Evolutionary conservation across 2,797 vertebrate genomes (phyloP).

Genomic region (Sciurus carolinensis): DNA sequence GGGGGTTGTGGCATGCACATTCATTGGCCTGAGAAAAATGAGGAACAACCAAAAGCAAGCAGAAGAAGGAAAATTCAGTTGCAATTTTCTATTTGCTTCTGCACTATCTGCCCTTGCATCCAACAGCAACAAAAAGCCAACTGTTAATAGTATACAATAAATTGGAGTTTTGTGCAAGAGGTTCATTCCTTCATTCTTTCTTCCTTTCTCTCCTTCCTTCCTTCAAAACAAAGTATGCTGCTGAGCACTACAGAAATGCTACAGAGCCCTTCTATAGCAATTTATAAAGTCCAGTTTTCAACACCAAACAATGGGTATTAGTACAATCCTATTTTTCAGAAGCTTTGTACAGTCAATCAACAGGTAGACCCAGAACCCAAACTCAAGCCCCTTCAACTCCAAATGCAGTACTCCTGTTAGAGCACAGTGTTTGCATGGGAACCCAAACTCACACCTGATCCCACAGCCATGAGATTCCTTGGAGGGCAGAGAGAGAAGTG

Average conservation of each 20-base stretch:
- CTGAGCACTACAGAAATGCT: not conserved
- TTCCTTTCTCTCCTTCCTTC: not conserved
- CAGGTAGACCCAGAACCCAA: not conserved
- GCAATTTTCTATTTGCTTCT: not conserved
- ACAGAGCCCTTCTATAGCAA: not conserved
- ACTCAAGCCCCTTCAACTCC: not conserved
- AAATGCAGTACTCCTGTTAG: not conserved
- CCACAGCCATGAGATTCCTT: not conserved
- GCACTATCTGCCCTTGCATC: not conserved
- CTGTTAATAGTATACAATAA: not conserved
- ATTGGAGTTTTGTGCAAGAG: not conserved
- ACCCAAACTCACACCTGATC: not conserved
- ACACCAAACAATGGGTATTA: not conserved
- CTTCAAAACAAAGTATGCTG: not conserved
- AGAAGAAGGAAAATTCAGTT: not conserved
- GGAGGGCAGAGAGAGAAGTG: not conserved
- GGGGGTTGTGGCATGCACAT: not conserved
- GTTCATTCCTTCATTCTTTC: not conserved
- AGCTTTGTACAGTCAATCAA: not conserved
- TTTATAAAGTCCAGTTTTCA: conserved; percentile 23
- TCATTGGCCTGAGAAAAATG: not conserved
- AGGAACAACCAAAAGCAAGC: not conserved
- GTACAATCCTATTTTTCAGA: not conserved
- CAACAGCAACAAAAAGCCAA: not conserved
- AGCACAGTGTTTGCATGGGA: not conserved